These are phyloP conservation scores for Saturnia pavonia DNA, from an alignment of 2,888 invertebrate species.

Conservation along the genomic window DNA sequence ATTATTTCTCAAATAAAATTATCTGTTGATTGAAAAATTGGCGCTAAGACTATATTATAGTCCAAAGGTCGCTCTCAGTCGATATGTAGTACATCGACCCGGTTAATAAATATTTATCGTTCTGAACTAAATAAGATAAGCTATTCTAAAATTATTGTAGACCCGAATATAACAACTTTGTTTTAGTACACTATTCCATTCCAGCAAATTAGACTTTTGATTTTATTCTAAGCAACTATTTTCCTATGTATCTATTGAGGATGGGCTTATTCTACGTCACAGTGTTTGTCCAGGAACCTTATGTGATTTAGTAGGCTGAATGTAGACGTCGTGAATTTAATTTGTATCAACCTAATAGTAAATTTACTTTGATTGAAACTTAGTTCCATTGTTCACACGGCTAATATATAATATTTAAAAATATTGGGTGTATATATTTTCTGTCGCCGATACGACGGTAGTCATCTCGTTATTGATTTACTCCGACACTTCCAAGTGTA, in stretches of 20 bases:
- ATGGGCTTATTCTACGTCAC: too few species aligned
- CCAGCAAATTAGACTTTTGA: background rate
- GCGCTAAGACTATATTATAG: too few species aligned
- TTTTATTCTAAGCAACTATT: too few species aligned
- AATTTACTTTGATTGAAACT: too few species aligned
- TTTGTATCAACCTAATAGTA: background rate
- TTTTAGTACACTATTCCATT: background rate
- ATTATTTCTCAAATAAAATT: too few species aligned
- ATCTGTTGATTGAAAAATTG: too few species aligned
- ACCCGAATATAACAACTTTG: background rate
- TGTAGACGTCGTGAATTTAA: background rate
- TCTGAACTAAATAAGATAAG: constrained; percentile 48
- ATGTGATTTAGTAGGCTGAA: background rate
- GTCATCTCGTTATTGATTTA: background rate
- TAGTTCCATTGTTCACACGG: too few species aligned
- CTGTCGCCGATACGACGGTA: too few species aligned
- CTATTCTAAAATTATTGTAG: constrained; percentile 31
- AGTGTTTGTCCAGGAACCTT: too few species aligned
- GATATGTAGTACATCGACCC: constrained; percentile 54
- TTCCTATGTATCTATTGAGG: too few species aligned
- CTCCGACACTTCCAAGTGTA: background rate
- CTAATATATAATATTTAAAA: too few species aligned
- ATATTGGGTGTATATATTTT: too few species aligned
- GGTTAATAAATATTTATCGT: constrained; percentile 49
- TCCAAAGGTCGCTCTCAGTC: constrained; percentile 31